phyloP scores from a whole-genome alignment of 1,140 invertebrate species.

The Drosophila kepulauana region DNA sequence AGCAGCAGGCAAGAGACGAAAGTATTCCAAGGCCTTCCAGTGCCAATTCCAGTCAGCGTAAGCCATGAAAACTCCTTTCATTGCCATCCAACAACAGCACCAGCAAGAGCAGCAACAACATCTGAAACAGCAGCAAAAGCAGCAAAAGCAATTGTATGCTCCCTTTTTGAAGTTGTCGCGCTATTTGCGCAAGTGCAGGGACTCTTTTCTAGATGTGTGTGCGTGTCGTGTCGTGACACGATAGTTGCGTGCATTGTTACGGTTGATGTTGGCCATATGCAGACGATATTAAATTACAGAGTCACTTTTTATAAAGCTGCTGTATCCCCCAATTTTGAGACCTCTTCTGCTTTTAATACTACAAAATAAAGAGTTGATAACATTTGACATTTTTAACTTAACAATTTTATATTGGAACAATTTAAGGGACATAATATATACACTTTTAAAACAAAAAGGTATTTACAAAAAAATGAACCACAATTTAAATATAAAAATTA shows the following conservation, averaged over 20 bases:
- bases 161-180: conserved; percentile 72
- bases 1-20: conserved; percentile 25
- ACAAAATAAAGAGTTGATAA: too few species aligned
- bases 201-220: conserved; percentile 44
- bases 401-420: too few species aligned
- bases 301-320: too few species aligned
- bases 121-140: conserved; percentile 22
- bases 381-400: too few species aligned
- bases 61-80: conserved; percentile 74
- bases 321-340: too few species aligned
- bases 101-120: conserved; percentile 13
- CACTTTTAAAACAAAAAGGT: too few species aligned
- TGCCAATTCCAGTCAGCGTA: conserved; percentile 60
- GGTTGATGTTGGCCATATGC: background rate
- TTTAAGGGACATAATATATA: too few species aligned
- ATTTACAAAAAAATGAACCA: background rate
- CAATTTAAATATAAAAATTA: background rate
- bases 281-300: too few species aligned
- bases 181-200: conserved; percentile 80
- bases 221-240: conserved; percentile 39
- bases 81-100: conserved; percentile 52
- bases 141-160: conserved; percentile 50
- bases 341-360: too few species aligned
- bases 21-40: conserved; percentile 69
- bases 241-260: background rate